Conservation (phyloP, 2,888 invertebrate genomes). For the Melieria picta region DNA sequence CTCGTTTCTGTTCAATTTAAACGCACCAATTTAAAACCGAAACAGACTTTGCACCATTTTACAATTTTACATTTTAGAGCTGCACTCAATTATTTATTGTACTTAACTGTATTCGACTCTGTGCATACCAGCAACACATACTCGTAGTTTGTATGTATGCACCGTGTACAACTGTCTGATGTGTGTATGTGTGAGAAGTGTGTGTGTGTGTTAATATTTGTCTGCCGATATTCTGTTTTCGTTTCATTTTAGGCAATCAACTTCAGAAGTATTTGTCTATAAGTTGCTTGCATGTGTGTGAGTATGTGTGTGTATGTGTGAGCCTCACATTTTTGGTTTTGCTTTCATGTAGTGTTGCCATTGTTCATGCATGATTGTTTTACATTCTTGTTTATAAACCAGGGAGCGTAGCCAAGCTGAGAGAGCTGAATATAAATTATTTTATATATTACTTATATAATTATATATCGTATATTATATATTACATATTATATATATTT, state of each 20-base stretch:
- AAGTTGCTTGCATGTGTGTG: not conserved
- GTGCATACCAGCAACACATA: slow-evolving; percentile 8
- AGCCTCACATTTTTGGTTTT: not conserved
- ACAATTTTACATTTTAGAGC: slow-evolving; percentile 28
- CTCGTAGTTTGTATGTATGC: not conserved
- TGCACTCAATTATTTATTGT: slow-evolving; percentile 24
- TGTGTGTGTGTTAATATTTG: not conserved
- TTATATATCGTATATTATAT: too few species aligned
- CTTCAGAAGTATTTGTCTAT: not conserved
- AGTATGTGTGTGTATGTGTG: not conserved
- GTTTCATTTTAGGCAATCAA: not conserved
- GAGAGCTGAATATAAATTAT: too few species aligned
- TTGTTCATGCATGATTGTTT: not conserved
- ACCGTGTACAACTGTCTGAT: not conserved
- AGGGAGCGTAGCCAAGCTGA: too few species aligned
- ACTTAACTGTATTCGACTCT: slow-evolving; percentile 8
- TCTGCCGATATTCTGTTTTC: not conserved
- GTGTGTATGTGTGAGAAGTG: not conserved
- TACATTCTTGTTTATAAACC: too few species aligned
- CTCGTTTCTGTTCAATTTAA: slow-evolving; percentile 46
- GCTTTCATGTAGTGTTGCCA: not conserved
- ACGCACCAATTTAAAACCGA: slow-evolving; percentile 64
- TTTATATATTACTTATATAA: too few species aligned
- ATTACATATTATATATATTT: too few species aligned
- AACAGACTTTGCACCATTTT: slow-evolving; percentile 62